Evolutionary conservation across 1,140 invertebrate genomes (phyloP).

Genomic region (Papilio glaucus): DNA sequence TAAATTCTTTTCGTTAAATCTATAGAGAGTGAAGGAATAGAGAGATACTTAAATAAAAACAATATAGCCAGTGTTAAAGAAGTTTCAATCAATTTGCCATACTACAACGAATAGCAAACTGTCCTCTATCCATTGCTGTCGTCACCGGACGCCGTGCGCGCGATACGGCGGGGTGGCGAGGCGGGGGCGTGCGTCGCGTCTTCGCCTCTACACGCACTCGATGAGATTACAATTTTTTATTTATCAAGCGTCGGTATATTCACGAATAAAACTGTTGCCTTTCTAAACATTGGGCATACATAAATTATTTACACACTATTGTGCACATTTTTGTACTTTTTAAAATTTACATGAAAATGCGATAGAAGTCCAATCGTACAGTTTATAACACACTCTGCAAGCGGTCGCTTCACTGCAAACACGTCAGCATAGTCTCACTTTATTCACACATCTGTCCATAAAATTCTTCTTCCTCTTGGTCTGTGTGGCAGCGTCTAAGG

Average conservation of each 20-base stretch:
- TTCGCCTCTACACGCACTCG: constrained; percentile 67
- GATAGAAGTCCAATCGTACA: constrained; percentile 72
- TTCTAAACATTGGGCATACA: constrained; percentile 69
- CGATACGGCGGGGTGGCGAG: constrained; percentile 72
- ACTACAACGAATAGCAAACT: constrained; percentile 82
- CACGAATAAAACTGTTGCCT: constrained; percentile 51
- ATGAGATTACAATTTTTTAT: constrained; percentile 77
- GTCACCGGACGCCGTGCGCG: constrained; percentile 68
- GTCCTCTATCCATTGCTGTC: constrained; percentile 47
- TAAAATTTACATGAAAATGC: constrained; percentile 76
- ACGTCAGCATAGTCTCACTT: constrained; percentile 87
- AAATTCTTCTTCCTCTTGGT: constrained; percentile 88
- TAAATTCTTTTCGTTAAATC: constrained; percentile 69
- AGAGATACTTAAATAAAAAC: constrained; percentile 60
- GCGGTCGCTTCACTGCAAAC: constrained; percentile 49
- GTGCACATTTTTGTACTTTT: constrained; percentile 80
- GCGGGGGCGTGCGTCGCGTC: constrained; percentile 36
- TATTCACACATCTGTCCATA: constrained; percentile 91
- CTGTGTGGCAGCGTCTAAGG: constrained; percentile 74
- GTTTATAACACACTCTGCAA: constrained; percentile 75
- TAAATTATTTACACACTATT: constrained; percentile 77
- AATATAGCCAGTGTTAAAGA: constrained; percentile 61
- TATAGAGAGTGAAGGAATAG: constrained; percentile 80
- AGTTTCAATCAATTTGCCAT: constrained; percentile 77
- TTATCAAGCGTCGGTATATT: constrained; percentile 62